phyloP scores from a whole-genome alignment of 2,797 vertebrate genomes.

The Sebastes variabilis region DNA sequence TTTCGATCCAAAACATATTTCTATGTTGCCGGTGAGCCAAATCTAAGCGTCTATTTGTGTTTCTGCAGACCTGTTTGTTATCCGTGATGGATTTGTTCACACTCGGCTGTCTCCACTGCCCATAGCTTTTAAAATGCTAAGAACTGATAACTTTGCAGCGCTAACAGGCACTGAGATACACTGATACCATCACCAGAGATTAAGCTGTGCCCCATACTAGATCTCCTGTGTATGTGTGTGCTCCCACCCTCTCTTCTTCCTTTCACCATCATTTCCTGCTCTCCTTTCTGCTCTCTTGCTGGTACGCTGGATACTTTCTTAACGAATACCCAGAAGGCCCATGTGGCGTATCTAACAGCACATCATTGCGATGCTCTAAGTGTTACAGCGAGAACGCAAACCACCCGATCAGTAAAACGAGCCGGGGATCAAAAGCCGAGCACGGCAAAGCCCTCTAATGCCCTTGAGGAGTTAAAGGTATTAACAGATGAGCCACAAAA shows the following conservation, averaged over 20 bases:
- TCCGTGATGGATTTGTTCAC: constrained; percentile 2
- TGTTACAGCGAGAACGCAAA: constrained; percentile 19
- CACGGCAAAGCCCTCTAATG: background rate
- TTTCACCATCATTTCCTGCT: background rate
- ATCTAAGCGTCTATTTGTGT: constrained; percentile 24
- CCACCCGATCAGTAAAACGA: constrained; percentile 28
- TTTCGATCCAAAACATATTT: constrained; percentile 38
- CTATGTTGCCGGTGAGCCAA: constrained; percentile 22
- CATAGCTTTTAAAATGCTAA: background rate
- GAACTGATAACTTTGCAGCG: background rate
- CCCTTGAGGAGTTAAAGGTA: constrained; percentile 17
- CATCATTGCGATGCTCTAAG: constrained; percentile 9
- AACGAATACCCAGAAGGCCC: constrained; percentile 17
- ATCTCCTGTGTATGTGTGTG: background rate
- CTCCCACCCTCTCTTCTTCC: background rate
- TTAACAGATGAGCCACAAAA: constrained; percentile 20
- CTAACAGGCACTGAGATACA: constrained; percentile 7
- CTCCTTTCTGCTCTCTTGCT: background rate
- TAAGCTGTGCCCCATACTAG: background rate
- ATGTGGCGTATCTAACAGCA: constrained; percentile 16
- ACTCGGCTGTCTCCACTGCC: background rate
- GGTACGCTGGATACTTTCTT: background rate
- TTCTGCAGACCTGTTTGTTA: constrained; percentile 11
- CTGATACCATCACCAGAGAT: constrained; percentile 16
- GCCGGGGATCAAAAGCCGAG: constrained; percentile 11